Evolutionary conservation across 2,797 vertebrate genomes (phyloP).

Genomic region (Squalus acanthias): DNA sequence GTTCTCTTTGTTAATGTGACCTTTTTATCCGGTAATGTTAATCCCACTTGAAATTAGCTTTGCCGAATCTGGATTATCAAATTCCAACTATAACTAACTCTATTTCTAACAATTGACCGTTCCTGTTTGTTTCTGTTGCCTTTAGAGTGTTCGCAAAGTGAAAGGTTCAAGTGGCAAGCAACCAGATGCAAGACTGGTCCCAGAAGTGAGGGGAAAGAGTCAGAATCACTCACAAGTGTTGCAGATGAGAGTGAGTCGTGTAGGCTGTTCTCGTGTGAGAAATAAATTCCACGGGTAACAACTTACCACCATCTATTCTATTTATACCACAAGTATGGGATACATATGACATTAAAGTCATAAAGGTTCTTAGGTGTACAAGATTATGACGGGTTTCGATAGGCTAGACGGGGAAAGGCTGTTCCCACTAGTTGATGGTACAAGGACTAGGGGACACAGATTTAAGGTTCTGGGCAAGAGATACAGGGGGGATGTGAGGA

Average conservation of each 20-base stretch:
- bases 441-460: too few relatives aligned
- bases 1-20: background rate
- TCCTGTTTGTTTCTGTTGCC: background rate
- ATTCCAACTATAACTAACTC: background rate
- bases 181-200: background rate
- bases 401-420: too few relatives aligned
- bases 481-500: too few relatives aligned
- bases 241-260: background rate
- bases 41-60: background rate
- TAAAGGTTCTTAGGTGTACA: background rate
- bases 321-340: background rate
- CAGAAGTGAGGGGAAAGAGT: background rate
- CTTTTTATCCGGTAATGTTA: background rate
- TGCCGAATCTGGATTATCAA: background rate
- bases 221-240: background rate
- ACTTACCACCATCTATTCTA: background rate
- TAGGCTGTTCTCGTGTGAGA: background rate
- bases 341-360: background rate
- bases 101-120: background rate
- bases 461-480: too few relatives aligned
- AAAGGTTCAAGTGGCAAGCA: background rate
- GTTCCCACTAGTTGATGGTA: too few relatives aligned
- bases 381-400: too few relatives aligned
- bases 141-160: background rate
- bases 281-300: background rate